Base-by-base conservation (phyloP, 1,140 invertebrate genomes). In the Trichonephila clavipes region DNA sequence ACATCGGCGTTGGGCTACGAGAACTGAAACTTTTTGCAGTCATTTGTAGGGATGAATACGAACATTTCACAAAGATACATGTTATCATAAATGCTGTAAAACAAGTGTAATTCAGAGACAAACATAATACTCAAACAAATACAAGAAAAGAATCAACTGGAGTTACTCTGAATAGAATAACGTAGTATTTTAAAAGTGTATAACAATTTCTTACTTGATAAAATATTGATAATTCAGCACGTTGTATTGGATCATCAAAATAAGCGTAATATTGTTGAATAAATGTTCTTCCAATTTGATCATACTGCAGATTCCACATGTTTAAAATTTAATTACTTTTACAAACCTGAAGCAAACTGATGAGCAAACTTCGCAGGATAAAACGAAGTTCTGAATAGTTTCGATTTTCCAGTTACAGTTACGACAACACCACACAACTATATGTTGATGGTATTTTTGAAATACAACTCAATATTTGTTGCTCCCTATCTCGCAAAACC, bases 261-360 rank as follows among this genome's bases (percentile, higher is more conserved):
- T 98, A 95, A 62, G 97, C 96, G 96, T 99, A 99, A 96, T 99
- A 99, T 96, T 99, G 98, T 95, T 98, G 97, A 62, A 98, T 98
- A 96, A 99, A 99, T 94, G 97, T 97, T 96, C 98, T 98, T 91
- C 98, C 98, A 95, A 99, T 99, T 59, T 97, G 97, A 95, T 98
- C 98, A 95, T 98, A 99, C 95, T 98, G 97, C 92, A 97, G 97
- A 96, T 99, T 98, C 94, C 99, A 96, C 98, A 98, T 98, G 28
- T 19, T 83, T 85, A 85, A 61, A 85, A 61, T 59, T 61, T 59
- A 59, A 19, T n/a, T 58, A 19, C 21, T 18, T 40, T 28, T 40
- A 19, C 40, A 82, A 19, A 82, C 18, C 24, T 34, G 2, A 82
- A 14, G 8, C 16, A 34, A 44, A 82, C 3, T 34, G 28, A 51